Base-by-base conservation (phyloP, 2,113 vertebrate genomes). In the Mobula hypostoma region DNA sequence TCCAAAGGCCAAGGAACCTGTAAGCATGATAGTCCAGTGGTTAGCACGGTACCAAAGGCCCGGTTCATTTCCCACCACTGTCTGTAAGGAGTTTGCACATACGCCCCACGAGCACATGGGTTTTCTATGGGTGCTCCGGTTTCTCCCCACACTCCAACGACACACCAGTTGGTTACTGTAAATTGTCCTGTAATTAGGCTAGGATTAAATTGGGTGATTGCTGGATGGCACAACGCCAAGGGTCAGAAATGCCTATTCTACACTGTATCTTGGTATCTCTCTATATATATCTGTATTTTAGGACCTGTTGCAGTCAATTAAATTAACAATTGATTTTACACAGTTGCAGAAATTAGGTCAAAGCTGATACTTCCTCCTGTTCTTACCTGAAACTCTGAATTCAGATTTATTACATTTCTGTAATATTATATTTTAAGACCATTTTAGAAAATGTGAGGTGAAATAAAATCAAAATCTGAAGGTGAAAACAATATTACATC, bases 291-390 rank as follows among this genome's bases (percentile, higher is more conserved):
- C 48, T 48, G 48, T 48, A 27, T 8, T 29, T 29, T 40, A 91
- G 19, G 88, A 40, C n/a, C 14, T 91, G 88, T 68, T 36, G 21
- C 24, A 76, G 68, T 27, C 68, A 93, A 93, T 72, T 72, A 12
- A n/a, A 72, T 29, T 12, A 56, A 93, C 29, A 2, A 48, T 68
- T 56, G 12, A 93, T 72, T 19, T 70, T 36, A 70, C 15, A 72
- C 32, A 92, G 63, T 72, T 92, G 15, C 61, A 48, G 40, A 74
- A 93, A 48, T 93, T 56, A 74, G 68, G 68, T 93, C 91, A 93
- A 70, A 11, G 24, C 36, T 74, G 40, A 24, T 12, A 6, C 19
- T 72, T 92, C 4, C 88, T 90, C 29, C 61, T 63, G 32, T 70
- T 14, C 66, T 72, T 24, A 72, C 17, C 15, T n/a, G 27, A 87